These are phyloP conservation scores for Tenthredo amoena DNA, from an alignment of 2,888 invertebrate genomes.

Conservation along the genomic window DNA sequence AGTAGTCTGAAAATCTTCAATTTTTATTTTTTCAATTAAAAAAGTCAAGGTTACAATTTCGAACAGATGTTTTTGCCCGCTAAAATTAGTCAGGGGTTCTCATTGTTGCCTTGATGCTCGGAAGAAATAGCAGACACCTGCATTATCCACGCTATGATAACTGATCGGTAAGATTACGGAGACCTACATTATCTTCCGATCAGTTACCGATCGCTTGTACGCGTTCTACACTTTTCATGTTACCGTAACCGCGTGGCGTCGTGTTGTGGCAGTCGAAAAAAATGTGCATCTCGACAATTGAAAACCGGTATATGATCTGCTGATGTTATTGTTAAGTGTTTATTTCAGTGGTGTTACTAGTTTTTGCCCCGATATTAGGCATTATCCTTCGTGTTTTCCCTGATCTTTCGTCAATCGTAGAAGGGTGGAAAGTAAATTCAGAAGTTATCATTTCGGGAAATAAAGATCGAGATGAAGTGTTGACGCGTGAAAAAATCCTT, in stretches of 20 bases:
- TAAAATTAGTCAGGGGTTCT: background rate
- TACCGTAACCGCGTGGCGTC: background rate
- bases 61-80: background rate
- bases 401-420: background rate
- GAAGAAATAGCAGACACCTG: background rate
- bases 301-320: background rate
- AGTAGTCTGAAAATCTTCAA: background rate
- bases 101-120: background rate
- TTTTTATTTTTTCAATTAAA: background rate
- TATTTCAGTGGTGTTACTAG: background rate
- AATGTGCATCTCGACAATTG: background rate
- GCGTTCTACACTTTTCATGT: background rate
- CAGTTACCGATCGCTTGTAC: background rate
- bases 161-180: background rate
- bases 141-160: background rate
- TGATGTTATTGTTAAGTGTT: slow-evolving; percentile 10
- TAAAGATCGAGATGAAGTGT: background rate
- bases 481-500: background rate
- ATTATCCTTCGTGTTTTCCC: background rate
- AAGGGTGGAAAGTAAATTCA: background rate
- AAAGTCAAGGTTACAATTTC: background rate
- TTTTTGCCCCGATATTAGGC: background rate
- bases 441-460: background rate
- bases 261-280: background rate
- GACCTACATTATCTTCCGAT: background rate